These are phyloP conservation scores for Hycleus cichorii DNA, from an alignment of 1,140 invertebrate genomes.

Conservation along the genomic window DNA sequence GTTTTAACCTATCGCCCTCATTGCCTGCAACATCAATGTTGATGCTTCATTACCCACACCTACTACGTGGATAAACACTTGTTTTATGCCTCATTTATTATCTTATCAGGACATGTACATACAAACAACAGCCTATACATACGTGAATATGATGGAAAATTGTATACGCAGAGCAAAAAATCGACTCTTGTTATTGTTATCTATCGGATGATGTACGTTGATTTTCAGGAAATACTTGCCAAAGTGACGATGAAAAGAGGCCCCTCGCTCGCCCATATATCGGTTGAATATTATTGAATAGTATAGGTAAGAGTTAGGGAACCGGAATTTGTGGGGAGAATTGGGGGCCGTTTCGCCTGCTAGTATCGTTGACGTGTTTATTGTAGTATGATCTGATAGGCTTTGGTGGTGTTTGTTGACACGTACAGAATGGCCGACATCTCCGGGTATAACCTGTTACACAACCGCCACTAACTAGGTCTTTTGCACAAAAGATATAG, in stretches of 20 bases:
- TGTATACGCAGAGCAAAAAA: neutral
- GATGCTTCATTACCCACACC: too few species aligned
- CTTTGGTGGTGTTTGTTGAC: slow-evolving; percentile 15
- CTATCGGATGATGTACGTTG: neutral
- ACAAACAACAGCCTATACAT: neutral
- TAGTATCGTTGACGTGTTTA: slow-evolving; percentile 16
- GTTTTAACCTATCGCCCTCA: too few species aligned
- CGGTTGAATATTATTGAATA: neutral
- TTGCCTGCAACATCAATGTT: too few species aligned
- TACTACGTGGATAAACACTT: too few species aligned
- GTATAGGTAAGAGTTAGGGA: neutral
- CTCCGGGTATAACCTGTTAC: slow-evolving; percentile 16
- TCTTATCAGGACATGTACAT: too few species aligned
- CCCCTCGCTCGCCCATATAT: neutral
- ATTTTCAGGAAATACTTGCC: neutral
- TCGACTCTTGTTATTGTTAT: neutral
- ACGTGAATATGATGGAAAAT: neutral
- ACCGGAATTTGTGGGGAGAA: slow-evolving; percentile 2
- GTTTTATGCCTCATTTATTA: too few species aligned
- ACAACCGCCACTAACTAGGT: slow-evolving; percentile 4
- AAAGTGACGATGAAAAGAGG: neutral
- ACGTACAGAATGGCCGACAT: slow-evolving; percentile 18
- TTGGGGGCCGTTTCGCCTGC: slow-evolving; percentile 5
- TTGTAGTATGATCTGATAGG: slow-evolving; percentile 15
- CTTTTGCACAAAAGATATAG: slow-evolving; percentile 5